Evolutionary conservation across 2,797 vertebrate species (phyloP).

Genomic region (Ataeniobius toweri): DNA sequence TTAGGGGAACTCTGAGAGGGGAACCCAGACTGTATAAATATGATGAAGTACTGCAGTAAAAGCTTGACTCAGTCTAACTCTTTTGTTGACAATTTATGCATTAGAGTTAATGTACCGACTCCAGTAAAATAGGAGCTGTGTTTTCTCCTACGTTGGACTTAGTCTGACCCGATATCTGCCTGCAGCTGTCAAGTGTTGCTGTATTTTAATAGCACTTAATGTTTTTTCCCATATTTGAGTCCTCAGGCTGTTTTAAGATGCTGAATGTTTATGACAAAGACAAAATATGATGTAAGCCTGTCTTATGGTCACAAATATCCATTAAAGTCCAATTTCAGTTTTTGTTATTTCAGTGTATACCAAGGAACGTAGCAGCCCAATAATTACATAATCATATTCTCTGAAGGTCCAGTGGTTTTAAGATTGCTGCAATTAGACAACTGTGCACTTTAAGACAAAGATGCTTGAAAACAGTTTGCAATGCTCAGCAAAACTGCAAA

Average conservation of each 20-base stretch:
- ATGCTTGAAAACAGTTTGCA: neutral
- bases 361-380: neutral
- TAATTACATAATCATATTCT: too few relatives aligned
- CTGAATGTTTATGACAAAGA: neutral
- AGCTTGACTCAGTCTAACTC: neutral
- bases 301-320: neutral
- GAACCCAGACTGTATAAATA: neutral
- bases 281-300: neutral
- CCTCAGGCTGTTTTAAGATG: neutral
- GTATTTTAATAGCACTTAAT: neutral
- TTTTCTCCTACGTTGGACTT: neutral
- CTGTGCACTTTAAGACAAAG: neutral
- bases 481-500: neutral
- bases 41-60: neutral
- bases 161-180: neutral
- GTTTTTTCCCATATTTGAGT: neutral
- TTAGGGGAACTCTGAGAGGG: neutral
- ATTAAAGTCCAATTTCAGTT: neutral
- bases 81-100: neutral
- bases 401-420: neutral
- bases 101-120: conserved; percentile 1
- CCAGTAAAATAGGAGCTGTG: neutral
- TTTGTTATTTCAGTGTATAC: neutral
- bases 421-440: neutral
- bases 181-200: neutral